A percentile compares a stretch with the other conserved stretches of the same genome.
Evolutionary conservation across 1,140 invertebrate species (phyloP).

Genomic region (Phthorimaea operculella): DNA sequence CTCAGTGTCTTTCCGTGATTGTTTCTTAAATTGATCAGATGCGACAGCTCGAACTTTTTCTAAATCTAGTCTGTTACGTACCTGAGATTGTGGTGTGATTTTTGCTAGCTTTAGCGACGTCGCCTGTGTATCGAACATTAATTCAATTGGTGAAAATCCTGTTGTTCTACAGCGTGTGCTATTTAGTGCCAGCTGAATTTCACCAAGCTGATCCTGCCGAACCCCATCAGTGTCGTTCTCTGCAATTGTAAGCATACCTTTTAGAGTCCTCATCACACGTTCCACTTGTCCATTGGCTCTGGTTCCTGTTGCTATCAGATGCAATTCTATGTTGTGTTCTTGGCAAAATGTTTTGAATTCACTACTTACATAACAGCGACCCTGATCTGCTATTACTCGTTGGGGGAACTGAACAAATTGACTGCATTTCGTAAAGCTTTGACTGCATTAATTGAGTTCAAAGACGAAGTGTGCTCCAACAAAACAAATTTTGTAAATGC

Average conservation of each 20-base stretch:
- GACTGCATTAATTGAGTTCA: slow-evolving; percentile 12
- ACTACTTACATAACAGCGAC: slow-evolving; percentile 8
- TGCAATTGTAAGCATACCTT: slow-evolving; percentile 7
- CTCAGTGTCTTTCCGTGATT: not conserved
- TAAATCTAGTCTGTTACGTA: not conserved
- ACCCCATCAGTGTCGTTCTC: not conserved
- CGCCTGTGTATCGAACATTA: slow-evolving; percentile 9
- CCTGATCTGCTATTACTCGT: slow-evolving; percentile 17
- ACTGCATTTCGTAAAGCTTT: slow-evolving; percentile 8
- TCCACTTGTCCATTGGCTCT: slow-evolving; percentile 20
- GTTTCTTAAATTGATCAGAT: slow-evolving; percentile 3
- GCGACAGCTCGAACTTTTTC: not conserved
- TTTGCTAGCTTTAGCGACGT: slow-evolving; percentile 1
- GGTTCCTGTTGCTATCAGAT: slow-evolving; percentile 28
- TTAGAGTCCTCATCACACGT: slow-evolving; percentile 10
- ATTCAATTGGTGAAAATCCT: slow-evolving; percentile 9
- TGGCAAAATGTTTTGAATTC: slow-evolving; percentile 9
- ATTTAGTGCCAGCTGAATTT: too few species aligned
- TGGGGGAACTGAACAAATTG: slow-evolving; percentile 16
- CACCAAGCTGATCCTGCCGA: slow-evolving; percentile 9
- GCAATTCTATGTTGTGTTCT: slow-evolving; percentile 14
- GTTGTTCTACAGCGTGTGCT: slow-evolving; percentile 12
- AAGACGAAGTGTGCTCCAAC: slow-evolving; percentile 16
- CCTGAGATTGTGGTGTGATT: not conserved
- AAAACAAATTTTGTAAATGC: slow-evolving; percentile 21